Percentiles rank a stretch among this genome's conserved stretches.
Conservation (phyloP, 1,140 invertebrate species). For the Dreissena polymorpha region DNA sequence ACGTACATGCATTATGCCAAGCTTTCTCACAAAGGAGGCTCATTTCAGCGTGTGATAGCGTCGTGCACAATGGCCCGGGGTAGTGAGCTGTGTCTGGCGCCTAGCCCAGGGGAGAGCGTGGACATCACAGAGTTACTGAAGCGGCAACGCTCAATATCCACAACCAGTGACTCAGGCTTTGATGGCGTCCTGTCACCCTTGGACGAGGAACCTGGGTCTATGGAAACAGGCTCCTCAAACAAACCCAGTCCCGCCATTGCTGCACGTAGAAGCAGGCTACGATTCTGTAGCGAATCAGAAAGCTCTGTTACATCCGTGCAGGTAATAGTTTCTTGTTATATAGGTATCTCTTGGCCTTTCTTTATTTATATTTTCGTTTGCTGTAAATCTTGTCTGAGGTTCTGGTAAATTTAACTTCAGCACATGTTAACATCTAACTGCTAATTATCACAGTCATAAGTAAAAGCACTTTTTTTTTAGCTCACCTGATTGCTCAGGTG, state of each 20-base stretch:
- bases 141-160: constrained; percentile 67
- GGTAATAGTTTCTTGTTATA: constrained; percentile 14
- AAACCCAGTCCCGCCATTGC: not conserved
- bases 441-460: too few relatives aligned
- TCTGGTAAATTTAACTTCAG: too few relatives aligned
- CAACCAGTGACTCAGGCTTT: constrained; percentile 56
- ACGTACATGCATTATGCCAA: too few relatives aligned
- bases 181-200: constrained; percentile 35
- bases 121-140: constrained; percentile 72
- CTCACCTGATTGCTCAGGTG: too few relatives aligned
- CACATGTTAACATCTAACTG: too few relatives aligned
- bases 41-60: constrained; percentile 29
- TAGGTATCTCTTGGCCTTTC: not conserved
- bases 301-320: constrained; percentile 49
- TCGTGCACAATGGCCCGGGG: constrained; percentile 76
- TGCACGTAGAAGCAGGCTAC: constrained; percentile 40
- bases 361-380: not conserved
- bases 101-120: constrained; percentile 67
- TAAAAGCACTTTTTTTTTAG: too few relatives aligned
- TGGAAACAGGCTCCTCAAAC: constrained; percentile 41
- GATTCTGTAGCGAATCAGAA: constrained; percentile 74
- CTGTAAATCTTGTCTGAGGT: too few relatives aligned
- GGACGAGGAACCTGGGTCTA: constrained; percentile 73
- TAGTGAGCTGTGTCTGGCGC: constrained; percentile 76
- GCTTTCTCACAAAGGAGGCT: not conserved